Evolutionary conservation across 2,113 vertebrate genomes (phyloP).

Genomic region (Macquaria australasica): DNA sequence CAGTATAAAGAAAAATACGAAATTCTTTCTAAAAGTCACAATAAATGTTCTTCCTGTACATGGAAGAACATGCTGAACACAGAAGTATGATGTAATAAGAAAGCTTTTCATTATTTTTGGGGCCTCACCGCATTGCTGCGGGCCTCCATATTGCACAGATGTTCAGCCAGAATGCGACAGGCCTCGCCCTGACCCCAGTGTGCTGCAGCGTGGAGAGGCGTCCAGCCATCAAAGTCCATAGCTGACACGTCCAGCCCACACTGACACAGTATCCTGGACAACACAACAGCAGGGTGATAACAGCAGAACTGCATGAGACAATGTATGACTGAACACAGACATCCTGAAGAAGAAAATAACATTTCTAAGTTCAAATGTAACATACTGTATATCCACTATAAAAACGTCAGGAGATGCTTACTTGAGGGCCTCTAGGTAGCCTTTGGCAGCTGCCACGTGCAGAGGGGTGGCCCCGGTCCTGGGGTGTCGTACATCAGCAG

Average conservation of each 20-base stretch:
- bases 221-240: conserved; percentile 94
- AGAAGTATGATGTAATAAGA: not conserved
- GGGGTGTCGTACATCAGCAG: conserved; percentile 86
- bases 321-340: not conserved
- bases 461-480: conserved; percentile 93
- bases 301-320: not conserved
- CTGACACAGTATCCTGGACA: conserved; percentile 90
- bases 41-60: not conserved
- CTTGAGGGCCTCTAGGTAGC: conserved; percentile 96
- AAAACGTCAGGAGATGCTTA: conserved; percentile 61
- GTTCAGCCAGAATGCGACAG: conserved; percentile 91
- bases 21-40: not conserved
- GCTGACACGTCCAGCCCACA: conserved; percentile 91
- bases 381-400: not conserved
- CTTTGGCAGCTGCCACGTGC: conserved; percentile 95
- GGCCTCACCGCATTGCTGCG: conserved; percentile 92
- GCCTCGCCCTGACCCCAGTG: conserved; percentile 96
- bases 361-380: not conserved
- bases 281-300: conserved; percentile 9
- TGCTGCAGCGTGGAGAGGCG: conserved; percentile 93
- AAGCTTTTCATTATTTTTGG: not conserved
- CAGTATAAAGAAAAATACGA: not conserved
- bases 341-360: not conserved
- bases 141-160: conserved; percentile 94
- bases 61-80: not conserved